Evolutionary conservation across 2,888 invertebrate species (phyloP), one percentile per base, ranked within the genome.

Genomic region (Synanthedon formicaeformis): DNA sequence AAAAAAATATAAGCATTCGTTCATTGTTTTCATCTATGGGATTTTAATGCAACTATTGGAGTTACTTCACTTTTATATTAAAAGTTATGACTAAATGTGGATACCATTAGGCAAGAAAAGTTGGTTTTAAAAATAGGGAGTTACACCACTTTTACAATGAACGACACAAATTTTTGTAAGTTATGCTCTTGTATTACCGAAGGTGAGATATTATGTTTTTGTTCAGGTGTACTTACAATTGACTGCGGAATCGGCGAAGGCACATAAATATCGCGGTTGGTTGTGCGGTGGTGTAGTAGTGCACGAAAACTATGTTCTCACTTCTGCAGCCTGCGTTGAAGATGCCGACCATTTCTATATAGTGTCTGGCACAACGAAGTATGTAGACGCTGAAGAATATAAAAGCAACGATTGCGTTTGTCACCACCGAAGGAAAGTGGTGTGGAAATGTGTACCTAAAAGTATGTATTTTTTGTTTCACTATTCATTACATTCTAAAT

Each of bases 371-470:
- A 87, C 86, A 6, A 78, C 78, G 1, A 80, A 74, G 55, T 86
- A 76, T 52, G 71, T 85, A 0, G 85, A 84, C 57, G 83, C 83
- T 57, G 78, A 80, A 54, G 83, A 85, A 56, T 83, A 80, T 50
- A 85, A 83, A 56, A 62, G 45, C 1, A 71, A 86, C 53, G 67
- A 79, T 0, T 87, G 86, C 55, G 80, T 81, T 5, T 82, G 83
- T 60, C 78, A 81, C 50, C 74, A 84, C 58, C 65, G 86, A 2
- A 71, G 86, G 3, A 75, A 66, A 56, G 86, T 86, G 16, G 77
- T 87, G 1, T 87, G 86, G 86, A 86, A 86, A 58, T 87, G 86
- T 67, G 78, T 86, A 41, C 86, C 86, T 11, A 86, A 85, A 56
- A 85, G 86, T 85, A 71, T 76, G 85, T 73, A 10, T 8, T 34